Evolutionary conservation across 2,113 vertebrate genomes (phyloP), one percentile per base, ranked within the genome.

Genomic region (Oncorhynchus gorbuscha): DNA sequence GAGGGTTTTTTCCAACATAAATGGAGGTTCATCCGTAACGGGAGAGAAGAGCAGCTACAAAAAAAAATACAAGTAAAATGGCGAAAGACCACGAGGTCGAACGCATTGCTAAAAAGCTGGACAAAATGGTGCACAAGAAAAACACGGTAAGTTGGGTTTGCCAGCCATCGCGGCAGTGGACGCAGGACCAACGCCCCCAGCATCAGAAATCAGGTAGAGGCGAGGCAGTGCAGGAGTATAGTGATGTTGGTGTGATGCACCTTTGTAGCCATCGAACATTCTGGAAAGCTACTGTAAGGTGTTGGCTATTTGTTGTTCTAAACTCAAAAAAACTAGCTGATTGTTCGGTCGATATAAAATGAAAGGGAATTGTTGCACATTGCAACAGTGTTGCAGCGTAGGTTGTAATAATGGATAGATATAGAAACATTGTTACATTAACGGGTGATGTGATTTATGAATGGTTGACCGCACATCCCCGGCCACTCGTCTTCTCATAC

Each of bases 71-170:
- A 71, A 30, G 67, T 74, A 76, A 82, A 30, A 94, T 97, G 97
- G 93, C 92, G 76, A 94, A 94, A 84, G 92, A 94, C 84, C 95
- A 95, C 83, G 97, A 99, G 79, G 95, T 98, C 88, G 94, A 96
- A 82, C 94, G 95, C 32, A 97, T 99, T 87, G 97, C 96, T 81
- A 95, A 95, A 86, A 97, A 95, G 72, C 93, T 99, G 92, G 97
- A 99, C 90, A 99, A 96, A 89, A 99, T 99, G 97, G 97, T 98
- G 88, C 93, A 96, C 69, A 97, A 96, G 90, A 97, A 97, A 84
- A 96, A 92, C 88, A 96, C 95, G 93, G 97, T 98, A 93, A 96
- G 96, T 90, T 69, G 9, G 30, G 4, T n/a, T 13, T 3, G 30
- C 9, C 3, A 11, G 2, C 9, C 9, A 39, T 55, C 30, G 16